Conservation (phyloP, 2,888 invertebrate species). For the Corbicula japonica region DNA sequence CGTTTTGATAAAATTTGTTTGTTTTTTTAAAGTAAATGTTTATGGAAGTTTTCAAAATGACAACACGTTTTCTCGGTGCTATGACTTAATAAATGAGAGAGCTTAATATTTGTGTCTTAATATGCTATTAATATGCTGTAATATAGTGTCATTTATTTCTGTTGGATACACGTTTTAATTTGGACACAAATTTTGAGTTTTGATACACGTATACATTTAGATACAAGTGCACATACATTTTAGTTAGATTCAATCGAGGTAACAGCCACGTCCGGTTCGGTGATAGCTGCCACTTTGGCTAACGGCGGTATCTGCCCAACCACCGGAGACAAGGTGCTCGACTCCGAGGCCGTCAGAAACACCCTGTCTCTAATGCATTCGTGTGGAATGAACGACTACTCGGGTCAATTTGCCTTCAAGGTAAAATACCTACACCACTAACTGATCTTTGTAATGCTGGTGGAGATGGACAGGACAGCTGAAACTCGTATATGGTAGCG, state of each 20-base stretch:
- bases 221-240: background rate
- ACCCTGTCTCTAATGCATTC: constrained; percentile 99
- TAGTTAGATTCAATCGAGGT: constrained; percentile 98
- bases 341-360: constrained; percentile 96
- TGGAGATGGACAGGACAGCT: background rate
- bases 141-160: too few species aligned
- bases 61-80: background rate
- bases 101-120: too few species aligned
- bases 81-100: background rate
- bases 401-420: constrained; percentile 98
- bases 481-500: background rate
- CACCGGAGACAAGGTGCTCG: constrained; percentile 96
- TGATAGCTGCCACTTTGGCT: constrained; percentile 98
- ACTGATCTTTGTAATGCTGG: background rate
- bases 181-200: background rate
- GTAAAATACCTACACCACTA: constrained; percentile 86
- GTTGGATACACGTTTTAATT: too few species aligned
- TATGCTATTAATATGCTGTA: too few species aligned
- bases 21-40: background rate
- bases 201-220: background rate
- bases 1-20: background rate
- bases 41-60: background rate
- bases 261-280: constrained; percentile 96
- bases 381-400: constrained; percentile 97
- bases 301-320: constrained; percentile 99